Evolutionary conservation across 2,113 vertebrate genomes (phyloP), one percentile per base, ranked within the genome.

Genomic region (Heloderma charlesbogerti): DNA sequence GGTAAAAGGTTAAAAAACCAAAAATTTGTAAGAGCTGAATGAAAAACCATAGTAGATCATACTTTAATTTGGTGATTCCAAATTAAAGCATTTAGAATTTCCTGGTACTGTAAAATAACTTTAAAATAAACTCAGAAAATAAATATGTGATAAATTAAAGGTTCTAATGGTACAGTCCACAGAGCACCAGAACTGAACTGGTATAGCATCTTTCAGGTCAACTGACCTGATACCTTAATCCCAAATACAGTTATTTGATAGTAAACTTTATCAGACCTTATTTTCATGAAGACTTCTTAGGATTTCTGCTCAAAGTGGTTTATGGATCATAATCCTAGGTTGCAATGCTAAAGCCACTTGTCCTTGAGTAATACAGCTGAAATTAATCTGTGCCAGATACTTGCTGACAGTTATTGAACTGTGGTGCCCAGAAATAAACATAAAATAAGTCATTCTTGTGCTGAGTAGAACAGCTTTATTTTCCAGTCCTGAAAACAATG

Each of bases 1-100:
- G 94, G 80, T 91, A 95, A 94, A 94, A 91, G 83, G 89, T 92
- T 95, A 90, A 93, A 94, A 96, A 92, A 90, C 91, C 45, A 78
- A 84, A 92, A 84, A 63, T 92, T 89, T 91, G 80, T 91, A 81
- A 87, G 71, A 84, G 84, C 81, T 75, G 57, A 88, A 91, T 85
- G 82, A 91, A 90, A 96, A 95, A 94, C 86, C 90, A 92, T 86
- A 89, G 90, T 7, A 93, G 90, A 74, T 95, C 89, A 92, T 90
- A 91, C 88, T 89, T 90, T 95, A 88, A 96, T 95, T 94, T 94
- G 86, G 92, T 92, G 91, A 79, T 94, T 91, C 91, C 89, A 86
- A 94, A 92, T 94, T 92, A 94, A 93, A 90, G 89, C 91, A 87
- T 89, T 93, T 66, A 93, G 91, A 90, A 91, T 91, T 93, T 89